These are phyloP conservation scores for Parnassius smintheus DNA, from an alignment of 2,888 invertebrate genomes.

Conservation along the genomic window DNA sequence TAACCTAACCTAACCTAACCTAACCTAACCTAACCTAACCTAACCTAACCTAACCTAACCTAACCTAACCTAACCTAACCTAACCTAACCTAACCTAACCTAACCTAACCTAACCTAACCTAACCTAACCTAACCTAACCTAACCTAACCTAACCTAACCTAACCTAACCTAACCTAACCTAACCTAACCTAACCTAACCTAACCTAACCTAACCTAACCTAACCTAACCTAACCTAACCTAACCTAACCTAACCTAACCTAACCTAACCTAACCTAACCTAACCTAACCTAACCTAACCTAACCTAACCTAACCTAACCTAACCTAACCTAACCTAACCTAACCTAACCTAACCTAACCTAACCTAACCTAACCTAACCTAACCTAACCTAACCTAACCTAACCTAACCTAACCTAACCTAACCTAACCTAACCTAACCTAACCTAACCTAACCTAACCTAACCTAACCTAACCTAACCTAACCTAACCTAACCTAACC, in stretches of 20 bases:
- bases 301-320: slow-evolving; percentile 8
- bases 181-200: too few relatives aligned
- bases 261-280: slow-evolving; percentile 19
- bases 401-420: slow-evolving; percentile 14
- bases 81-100: too few relatives aligned
- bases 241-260: slow-evolving; percentile 11
- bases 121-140: too few relatives aligned
- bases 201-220: slow-evolving; percentile 20
- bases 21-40: too few relatives aligned
- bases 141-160: too few relatives aligned
- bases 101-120: too few relatives aligned
- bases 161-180: too few relatives aligned
- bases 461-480: slow-evolving; percentile 1
- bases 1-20: too few relatives aligned
- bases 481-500: slow-evolving; percentile 1
- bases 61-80: too few relatives aligned
- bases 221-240: slow-evolving; percentile 23
- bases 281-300: slow-evolving; percentile 10
- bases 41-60: too few relatives aligned
- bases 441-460: too few relatives aligned
- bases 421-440: slow-evolving; percentile 1
- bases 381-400: slow-evolving; percentile 25
- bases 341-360: slow-evolving; percentile 12
- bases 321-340: not conserved
- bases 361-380: slow-evolving; percentile 25